Evolutionary conservation across 2,888 invertebrate genomes (phyloP).

Genomic region (Melanargia galathea): DNA sequence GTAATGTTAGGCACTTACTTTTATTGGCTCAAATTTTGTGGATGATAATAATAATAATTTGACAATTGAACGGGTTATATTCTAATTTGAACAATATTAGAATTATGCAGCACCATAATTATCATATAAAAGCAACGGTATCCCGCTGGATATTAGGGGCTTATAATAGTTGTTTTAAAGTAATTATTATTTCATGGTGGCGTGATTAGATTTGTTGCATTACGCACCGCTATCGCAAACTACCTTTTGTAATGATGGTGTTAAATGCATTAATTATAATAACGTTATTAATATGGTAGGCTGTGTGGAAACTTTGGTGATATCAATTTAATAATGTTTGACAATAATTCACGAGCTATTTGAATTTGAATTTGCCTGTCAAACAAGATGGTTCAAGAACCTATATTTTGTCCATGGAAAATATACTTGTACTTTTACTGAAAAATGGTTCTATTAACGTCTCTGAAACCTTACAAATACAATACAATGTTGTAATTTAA

Average conservation of each 20-base stretch:
- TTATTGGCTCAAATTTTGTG: slow-evolving; percentile 55
- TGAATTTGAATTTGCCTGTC: background rate
- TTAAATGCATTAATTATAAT: slow-evolving; percentile 26
- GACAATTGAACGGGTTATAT: slow-evolving; percentile 58
- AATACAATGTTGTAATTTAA: too few species aligned
- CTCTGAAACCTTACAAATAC: too few species aligned
- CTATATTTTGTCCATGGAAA: background rate
- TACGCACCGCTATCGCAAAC: slow-evolving; percentile 32
- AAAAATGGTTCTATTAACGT: too few species aligned
- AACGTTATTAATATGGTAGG: slow-evolving; percentile 5
- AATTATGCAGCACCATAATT: slow-evolving; percentile 33
- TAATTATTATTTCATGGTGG: slow-evolving; percentile 39
- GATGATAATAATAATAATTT: slow-evolving; percentile 46
- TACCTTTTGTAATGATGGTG: slow-evolving; percentile 30
- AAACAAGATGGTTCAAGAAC: background rate
- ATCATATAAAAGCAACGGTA: slow-evolving; percentile 30
- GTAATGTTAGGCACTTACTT: slow-evolving; percentile 55
- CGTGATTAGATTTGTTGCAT: slow-evolving; percentile 39
- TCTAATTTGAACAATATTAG: slow-evolving; percentile 52
- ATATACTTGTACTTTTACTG: too few species aligned
- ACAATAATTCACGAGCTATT: background rate
- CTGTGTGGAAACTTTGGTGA: slow-evolving; percentile 7
- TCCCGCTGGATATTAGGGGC: slow-evolving; percentile 36
- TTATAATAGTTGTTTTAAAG: slow-evolving; percentile 41
- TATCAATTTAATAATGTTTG: slow-evolving; percentile 12